Conservation (phyloP, 2,113 vertebrate genomes). For the Fulica atra region DNA sequence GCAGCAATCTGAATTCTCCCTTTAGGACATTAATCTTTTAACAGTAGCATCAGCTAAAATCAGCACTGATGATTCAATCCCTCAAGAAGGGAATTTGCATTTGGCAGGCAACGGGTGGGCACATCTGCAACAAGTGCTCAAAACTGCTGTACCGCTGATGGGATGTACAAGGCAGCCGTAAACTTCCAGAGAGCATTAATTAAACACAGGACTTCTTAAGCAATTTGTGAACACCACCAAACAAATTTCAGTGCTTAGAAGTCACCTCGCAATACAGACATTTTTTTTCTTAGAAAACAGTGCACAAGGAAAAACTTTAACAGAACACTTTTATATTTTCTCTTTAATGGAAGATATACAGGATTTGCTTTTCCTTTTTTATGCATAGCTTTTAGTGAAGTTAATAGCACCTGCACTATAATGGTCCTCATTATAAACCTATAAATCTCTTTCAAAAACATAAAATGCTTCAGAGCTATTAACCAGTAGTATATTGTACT, state of each 20-base stretch:
- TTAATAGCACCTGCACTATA: constrained; percentile 18
- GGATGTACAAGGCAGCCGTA: not conserved
- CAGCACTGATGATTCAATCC: constrained; percentile 34
- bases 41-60: constrained; percentile 16
- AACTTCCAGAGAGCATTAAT: not conserved
- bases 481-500: constrained; percentile 31
- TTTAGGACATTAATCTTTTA: constrained; percentile 33
- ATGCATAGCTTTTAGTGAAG: not conserved
- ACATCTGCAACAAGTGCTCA: not conserved
- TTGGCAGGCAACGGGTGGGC: not conserved
- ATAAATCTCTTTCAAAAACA: constrained; percentile 47
- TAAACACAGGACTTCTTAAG: not conserved
- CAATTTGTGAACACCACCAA: not conserved
- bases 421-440: constrained; percentile 45
- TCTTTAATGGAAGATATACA: not conserved
- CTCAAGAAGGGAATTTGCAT: constrained; percentile 2
- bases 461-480: constrained; percentile 31
- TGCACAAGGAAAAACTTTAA: not conserved
- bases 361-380: not conserved
- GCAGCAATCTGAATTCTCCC: not conserved
- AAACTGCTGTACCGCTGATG: not conserved
- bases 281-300: not conserved
- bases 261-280: not conserved
- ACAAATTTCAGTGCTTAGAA: not conserved
- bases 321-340: not conserved